Evolutionary conservation across 2,888 invertebrate genomes (phyloP), one percentile per base, ranked within the genome.

Genomic region (Leucophora obtusa): DNA sequence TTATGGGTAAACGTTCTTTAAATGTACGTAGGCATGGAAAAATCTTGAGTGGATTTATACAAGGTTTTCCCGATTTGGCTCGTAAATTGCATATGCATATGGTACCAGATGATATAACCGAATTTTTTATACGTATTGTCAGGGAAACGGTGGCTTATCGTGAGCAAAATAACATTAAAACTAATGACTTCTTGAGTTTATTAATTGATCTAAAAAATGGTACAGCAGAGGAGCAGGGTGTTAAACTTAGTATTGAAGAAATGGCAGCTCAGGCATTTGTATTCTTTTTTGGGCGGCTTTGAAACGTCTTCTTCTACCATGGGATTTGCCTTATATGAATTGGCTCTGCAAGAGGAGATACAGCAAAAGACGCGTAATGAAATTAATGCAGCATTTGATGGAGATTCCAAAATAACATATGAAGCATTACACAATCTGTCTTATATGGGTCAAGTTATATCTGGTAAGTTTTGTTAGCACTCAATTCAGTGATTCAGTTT

Each of bases 301-400:
- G 94, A 94, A 86, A 93, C 93, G 0, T 93, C 93, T 0, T 93
- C 94, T 0, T 92, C 93, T 0, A 92, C 93, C 0, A 91, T 93
- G 17, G 92, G 92, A 81, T 92, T 92, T 76, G 83, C 85, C 0
- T 56, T 89, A 0, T 88, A 87, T 14, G 89, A 89, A 74, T 68
- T 89, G 68, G 88, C 88, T 0, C 59, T 82, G 3, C 82, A 89
- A 69, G 89, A 87, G 18, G 89, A 91, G 0, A 82, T 91, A 3
- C 92, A 92, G 82, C 85, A 90, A 1, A 89, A 86, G 66, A 82
- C 91, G 2, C 85, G 91, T 5, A 82, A 86, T 2, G 92, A 92
- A 85, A 87, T 92, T 5, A 86, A 88, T 33, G 82, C 84, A 4
- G 83, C 83, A 0, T 18, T 86, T 6, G 73, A 51, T 2, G 71